Percentiles rank a stretch among this genome's conserved stretches.
Evolutionary conservation across 2,797 vertebrate species (phyloP).

Genomic region (Scolopax bukidnonensis): DNA sequence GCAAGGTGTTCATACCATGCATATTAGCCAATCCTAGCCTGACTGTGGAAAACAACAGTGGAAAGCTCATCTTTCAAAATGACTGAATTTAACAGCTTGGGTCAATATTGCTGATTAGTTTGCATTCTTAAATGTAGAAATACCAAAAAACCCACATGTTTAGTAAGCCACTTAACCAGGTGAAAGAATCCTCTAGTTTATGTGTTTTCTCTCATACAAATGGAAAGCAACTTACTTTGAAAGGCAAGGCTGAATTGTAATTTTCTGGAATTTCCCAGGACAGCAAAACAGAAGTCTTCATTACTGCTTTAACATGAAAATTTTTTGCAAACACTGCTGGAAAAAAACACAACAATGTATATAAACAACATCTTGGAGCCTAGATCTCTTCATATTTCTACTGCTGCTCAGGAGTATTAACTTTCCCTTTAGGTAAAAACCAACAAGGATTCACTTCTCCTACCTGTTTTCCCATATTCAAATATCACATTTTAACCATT

Average conservation of each 20-base stretch:
- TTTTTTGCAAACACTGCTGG: constrained; percentile 99
- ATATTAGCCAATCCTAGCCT: not conserved
- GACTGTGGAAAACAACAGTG: not conserved
- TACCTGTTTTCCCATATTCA: constrained; percentile 69
- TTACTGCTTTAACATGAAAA: constrained; percentile 99
- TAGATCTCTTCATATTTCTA: constrained; percentile 5
- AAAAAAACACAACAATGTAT: constrained; percentile 94
- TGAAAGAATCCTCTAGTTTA: not conserved
- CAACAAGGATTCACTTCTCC: constrained; percentile 38
- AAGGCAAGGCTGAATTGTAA: constrained; percentile 97
- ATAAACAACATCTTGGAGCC: constrained; percentile 82
- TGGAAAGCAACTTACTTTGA: constrained; percentile 88
- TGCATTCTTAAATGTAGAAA: not conserved
- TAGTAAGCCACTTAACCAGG: not conserved
- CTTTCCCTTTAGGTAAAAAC: not conserved
- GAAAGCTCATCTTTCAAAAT: not conserved
- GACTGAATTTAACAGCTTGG: not conserved
- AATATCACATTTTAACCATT: constrained; percentile 47
- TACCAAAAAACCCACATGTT: not conserved
- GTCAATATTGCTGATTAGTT: not conserved
- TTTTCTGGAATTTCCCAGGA: constrained; percentile 99
- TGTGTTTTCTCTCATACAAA: not conserved
- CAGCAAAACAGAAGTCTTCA: constrained; percentile 97
- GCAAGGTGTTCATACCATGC: not conserved
- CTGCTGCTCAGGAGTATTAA: not conserved